These are phyloP conservation scores for Wasmannia auropunctata DNA, from an alignment of 1,140 invertebrate species.

Conservation along the genomic window DNA sequence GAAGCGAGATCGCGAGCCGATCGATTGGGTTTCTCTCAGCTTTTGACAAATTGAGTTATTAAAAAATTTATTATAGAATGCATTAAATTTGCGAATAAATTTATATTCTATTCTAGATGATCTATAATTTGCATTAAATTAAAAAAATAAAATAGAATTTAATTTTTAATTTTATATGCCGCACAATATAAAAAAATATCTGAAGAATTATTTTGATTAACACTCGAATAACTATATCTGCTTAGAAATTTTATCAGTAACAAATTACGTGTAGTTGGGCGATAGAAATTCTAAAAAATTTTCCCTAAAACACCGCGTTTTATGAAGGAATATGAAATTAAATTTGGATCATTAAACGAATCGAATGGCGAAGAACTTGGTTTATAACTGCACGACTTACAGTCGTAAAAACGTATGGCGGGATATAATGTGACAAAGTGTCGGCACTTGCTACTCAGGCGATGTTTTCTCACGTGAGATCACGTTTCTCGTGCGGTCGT, in stretches of 20 bases:
- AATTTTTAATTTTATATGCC: too few relatives aligned
- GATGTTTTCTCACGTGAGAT: neutral
- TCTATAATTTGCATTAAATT: neutral
- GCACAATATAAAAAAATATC: too few relatives aligned
- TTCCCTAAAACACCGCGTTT: neutral
- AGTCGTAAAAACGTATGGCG: neutral
- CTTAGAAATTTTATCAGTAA: neutral
- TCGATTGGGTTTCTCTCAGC: neutral
- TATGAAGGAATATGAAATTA: neutral
- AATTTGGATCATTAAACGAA: neutral
- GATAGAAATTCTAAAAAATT: neutral
- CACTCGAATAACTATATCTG: neutral
- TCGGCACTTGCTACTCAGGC: neutral
- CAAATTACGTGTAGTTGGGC: neutral
- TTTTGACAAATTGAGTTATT: slow-evolving; percentile 1
- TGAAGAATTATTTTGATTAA: neutral
- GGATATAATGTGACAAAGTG: neutral
- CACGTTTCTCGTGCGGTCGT: neutral
- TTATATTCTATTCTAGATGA: neutral
- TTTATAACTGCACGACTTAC: neutral
- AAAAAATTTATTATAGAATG: neutral
- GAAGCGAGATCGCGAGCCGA: slow-evolving; percentile 56
- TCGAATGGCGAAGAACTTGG: neutral
- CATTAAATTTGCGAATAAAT: neutral
- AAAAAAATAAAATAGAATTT: neutral